phyloP scores from a whole-genome alignment of 1,140 invertebrate species.

The Scaptomyza pallida region DNA sequence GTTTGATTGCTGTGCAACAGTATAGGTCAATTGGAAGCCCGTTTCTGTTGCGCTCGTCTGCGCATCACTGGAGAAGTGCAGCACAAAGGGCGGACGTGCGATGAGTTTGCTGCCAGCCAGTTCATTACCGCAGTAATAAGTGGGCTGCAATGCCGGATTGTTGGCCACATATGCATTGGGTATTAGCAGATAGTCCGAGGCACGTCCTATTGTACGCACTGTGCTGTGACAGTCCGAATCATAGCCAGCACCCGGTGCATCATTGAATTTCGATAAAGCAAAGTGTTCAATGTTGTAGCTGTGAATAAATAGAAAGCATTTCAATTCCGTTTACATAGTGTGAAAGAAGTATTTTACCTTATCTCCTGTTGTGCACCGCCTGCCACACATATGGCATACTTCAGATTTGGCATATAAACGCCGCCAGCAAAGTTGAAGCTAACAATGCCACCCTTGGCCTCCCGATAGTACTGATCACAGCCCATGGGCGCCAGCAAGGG shows the following conservation, averaged over 20 bases:
- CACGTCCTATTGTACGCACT: constrained; percentile 54
- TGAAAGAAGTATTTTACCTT: too few relatives aligned
- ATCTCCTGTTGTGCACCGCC: constrained; percentile 53
- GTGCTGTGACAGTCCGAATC: constrained; percentile 69
- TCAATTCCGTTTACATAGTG: too few relatives aligned
- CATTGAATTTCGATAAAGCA: constrained; percentile 52
- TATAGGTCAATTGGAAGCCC: constrained; percentile 68
- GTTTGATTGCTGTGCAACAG: constrained; percentile 35
- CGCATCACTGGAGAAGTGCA: constrained; percentile 66
- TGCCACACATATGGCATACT: constrained; percentile 62
- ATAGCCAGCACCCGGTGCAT: constrained; percentile 51
- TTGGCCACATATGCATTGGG: constrained; percentile 53
- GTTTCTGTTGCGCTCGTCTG: constrained; percentile 65
- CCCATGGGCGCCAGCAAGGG: constrained; percentile 60
- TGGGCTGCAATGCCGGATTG: constrained; percentile 54
- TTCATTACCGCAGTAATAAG: constrained; percentile 67
- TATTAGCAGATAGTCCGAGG: constrained; percentile 63
- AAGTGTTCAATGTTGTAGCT: constrained; percentile 68
- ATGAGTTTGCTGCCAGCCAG: constrained; percentile 43
- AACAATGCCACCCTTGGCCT: constrained; percentile 47
- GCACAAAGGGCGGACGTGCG: constrained; percentile 62
- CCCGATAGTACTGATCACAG: constrained; percentile 66
- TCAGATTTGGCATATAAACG: constrained; percentile 62
- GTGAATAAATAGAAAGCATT: too few relatives aligned
- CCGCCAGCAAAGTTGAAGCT: constrained; percentile 69